A percentile compares a stretch with the other conserved stretches of the same genome.
Evolutionary conservation across 2,888 invertebrate species (phyloP).

Genomic region (Ormyrus pomaceus): DNA sequence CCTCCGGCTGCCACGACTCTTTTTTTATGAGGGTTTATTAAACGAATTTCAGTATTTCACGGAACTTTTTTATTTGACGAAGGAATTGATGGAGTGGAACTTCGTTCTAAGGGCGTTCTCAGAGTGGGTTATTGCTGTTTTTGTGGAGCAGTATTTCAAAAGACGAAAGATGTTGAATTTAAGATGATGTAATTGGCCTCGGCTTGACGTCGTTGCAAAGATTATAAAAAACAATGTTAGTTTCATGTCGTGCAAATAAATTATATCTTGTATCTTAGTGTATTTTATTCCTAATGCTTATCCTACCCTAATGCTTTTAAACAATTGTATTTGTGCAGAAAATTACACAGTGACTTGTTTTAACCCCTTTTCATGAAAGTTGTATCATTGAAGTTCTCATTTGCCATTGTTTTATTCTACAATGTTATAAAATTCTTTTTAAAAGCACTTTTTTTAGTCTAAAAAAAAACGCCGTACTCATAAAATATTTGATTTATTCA

Average conservation of each 20-base stretch:
- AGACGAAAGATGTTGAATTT: conserved; percentile 6
- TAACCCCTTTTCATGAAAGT: too few relatives aligned
- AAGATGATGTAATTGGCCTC: conserved; percentile 25
- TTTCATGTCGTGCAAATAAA: conserved; percentile 70
- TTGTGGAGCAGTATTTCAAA: background rate
- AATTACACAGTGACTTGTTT: too few relatives aligned
- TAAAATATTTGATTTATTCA: too few relatives aligned
- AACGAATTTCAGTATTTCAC: background rate
- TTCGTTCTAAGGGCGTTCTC: too few relatives aligned
- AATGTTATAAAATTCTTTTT: too few relatives aligned
- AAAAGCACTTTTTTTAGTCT: too few relatives aligned
- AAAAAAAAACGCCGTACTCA: too few relatives aligned
- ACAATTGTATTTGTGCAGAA: too few relatives aligned
- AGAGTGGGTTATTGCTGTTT: too few relatives aligned
- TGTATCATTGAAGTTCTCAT: too few relatives aligned
- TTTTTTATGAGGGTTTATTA: background rate
- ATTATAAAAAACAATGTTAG: conserved; percentile 58
- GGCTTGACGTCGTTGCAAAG: conserved; percentile 42
- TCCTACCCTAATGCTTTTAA: too few relatives aligned
- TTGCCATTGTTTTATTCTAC: too few relatives aligned
- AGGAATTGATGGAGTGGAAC: background rate
- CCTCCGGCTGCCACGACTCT: background rate
- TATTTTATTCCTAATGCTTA: background rate
- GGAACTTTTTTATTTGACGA: background rate
- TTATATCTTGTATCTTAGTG: conserved; percentile 65